phyloP scores from a whole-genome alignment of 2,888 invertebrate genomes.

The Galeopsomyia nigrocyanea region DNA sequence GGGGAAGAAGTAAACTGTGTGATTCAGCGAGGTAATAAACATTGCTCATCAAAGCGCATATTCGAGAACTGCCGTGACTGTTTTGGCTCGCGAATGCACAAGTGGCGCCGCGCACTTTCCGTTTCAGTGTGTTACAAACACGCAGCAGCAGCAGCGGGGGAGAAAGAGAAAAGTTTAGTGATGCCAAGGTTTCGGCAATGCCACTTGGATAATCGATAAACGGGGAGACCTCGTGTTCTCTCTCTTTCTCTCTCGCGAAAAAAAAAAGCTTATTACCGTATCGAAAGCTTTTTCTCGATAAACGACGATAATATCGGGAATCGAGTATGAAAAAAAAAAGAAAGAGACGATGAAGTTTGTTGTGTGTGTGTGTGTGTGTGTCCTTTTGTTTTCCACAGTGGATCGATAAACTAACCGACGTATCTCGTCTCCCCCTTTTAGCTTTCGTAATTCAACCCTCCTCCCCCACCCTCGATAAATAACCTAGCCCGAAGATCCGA shows the following conservation, averaged over 20 bases:
- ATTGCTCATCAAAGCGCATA: too few species aligned
- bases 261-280: background rate
- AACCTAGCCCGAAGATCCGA: slow-evolving; percentile 9
- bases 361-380: background rate
- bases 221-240: background rate
- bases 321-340: background rate
- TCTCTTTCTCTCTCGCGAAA: background rate
- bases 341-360: too few species aligned
- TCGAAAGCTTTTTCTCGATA: background rate
- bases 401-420: slow-evolving; percentile 11
- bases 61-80: too few species aligned
- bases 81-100: too few species aligned
- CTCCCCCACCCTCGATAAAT: too few species aligned
- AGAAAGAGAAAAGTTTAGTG: slow-evolving; percentile 30
- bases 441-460: background rate
- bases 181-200: slow-evolving; percentile 43
- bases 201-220: slow-evolving; percentile 35
- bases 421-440: background rate
- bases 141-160: slow-evolving; percentile 12
- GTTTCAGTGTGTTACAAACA: background rate
- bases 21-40: too few species aligned
- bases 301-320: background rate
- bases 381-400: background rate
- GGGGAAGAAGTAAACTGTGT: too few species aligned
- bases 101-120: slow-evolving; percentile 10